These are phyloP conservation scores for Zophobas morio DNA, from an alignment of 1,140 invertebrate genomes.

Conservation along the genomic window DNA sequence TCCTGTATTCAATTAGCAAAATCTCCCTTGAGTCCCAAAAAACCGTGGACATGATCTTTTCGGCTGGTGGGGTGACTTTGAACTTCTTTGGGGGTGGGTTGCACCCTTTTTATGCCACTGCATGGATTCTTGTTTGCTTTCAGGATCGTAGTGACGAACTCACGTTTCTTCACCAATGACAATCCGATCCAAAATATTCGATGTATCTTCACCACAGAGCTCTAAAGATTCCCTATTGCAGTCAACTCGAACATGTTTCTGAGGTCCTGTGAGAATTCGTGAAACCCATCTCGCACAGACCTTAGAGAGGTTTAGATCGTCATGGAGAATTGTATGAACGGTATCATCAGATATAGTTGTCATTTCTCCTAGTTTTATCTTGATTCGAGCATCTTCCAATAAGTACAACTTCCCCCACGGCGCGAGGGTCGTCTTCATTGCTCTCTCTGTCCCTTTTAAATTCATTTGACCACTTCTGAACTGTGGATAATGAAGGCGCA, in stretches of 20 bases:
- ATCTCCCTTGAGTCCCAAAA: not conserved
- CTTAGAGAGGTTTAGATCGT: not conserved
- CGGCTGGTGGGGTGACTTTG: slow-evolving; percentile 54
- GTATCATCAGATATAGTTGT: not conserved
- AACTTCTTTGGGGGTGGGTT: slow-evolving; percentile 54
- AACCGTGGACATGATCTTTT: slow-evolving; percentile 35
- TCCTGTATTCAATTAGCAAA: slow-evolving; percentile 16
- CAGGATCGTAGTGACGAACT: slow-evolving; percentile 49
- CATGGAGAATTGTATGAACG: slow-evolving; percentile 31
- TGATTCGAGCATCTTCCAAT: slow-evolving; percentile 60
- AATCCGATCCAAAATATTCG: slow-evolving; percentile 30
- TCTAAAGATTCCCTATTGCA: slow-evolving; percentile 20
- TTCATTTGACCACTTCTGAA: not conserved
- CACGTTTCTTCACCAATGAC: slow-evolving; percentile 54
- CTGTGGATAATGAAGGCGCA: not conserved
- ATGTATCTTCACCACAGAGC: slow-evolving; percentile 18
- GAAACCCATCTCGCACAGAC: slow-evolving; percentile 37
- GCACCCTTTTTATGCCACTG: slow-evolving; percentile 53
- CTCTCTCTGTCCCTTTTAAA: not conserved
- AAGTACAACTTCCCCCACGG: slow-evolving; percentile 29
- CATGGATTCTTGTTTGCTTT: slow-evolving; percentile 26
- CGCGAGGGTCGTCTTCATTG: slow-evolving; percentile 5
- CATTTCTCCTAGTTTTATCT: slow-evolving; percentile 59
- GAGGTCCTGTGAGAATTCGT: slow-evolving; percentile 7
- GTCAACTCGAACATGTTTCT: not conserved